phyloP scores from a whole-genome alignment of 2,888 invertebrate species.

The Balanococcus diminutus region DNA sequence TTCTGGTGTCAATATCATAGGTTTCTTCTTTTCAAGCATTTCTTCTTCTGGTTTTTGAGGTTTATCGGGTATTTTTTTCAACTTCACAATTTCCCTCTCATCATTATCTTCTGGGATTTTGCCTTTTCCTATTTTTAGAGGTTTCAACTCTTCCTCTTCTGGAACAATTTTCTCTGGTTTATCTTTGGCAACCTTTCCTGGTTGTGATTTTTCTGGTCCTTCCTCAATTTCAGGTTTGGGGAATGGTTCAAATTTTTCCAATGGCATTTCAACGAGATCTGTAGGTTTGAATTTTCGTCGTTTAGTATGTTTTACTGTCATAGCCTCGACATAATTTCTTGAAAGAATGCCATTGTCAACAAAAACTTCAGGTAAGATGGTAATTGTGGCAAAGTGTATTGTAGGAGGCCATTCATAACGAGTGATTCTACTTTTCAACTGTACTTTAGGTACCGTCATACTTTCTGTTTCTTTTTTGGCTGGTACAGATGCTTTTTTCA shows the following conservation, averaged over 20 bases:
- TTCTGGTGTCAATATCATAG: conserved; percentile 58
- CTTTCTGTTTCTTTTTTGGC: conserved; percentile 64
- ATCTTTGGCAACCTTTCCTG: conserved; percentile 57
- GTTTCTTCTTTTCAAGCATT: conserved; percentile 58
- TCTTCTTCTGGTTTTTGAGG: conserved; percentile 58
- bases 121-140: conserved; percentile 65
- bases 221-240: conserved; percentile 57
- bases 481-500: conserved; percentile 62
- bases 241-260: conserved; percentile 58
- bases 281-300: conserved; percentile 58
- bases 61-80: conserved; percentile 62
- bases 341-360: conserved; percentile 60
- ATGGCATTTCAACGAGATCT: conserved; percentile 57
- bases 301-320: conserved; percentile 59
- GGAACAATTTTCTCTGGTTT: conserved; percentile 60
- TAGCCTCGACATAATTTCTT: conserved; percentile 60
- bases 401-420: conserved; percentile 64
- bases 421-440: conserved; percentile 74
- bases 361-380: conserved; percentile 59
- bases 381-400: conserved; percentile 61
- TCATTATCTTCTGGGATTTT: conserved; percentile 62
- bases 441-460: conserved; percentile 68
- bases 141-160: conserved; percentile 63
- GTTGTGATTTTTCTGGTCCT: conserved; percentile 60
- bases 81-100: conserved; percentile 62